These are phyloP conservation scores for Zygaena filipendulae DNA, from an alignment of 2,888 invertebrate genomes.

Conservation along the genomic window DNA sequence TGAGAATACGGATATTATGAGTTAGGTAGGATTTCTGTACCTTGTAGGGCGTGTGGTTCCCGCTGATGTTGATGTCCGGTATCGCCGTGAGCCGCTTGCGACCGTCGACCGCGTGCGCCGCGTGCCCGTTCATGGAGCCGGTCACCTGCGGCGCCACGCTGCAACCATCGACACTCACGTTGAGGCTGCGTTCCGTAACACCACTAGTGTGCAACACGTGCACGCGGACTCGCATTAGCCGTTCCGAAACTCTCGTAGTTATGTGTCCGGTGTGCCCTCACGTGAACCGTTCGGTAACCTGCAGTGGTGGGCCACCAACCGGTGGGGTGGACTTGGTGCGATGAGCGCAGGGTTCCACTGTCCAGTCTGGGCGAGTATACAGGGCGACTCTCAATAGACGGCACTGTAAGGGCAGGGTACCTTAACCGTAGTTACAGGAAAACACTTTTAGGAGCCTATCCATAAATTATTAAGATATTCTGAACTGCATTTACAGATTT, in stretches of 20 bases:
- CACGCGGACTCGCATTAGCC: conserved; percentile 3
- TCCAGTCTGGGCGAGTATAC: too few relatives aligned
- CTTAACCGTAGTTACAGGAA: too few relatives aligned
- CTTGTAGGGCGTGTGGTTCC: conserved; percentile 79
- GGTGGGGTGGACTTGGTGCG: conserved; percentile 1
- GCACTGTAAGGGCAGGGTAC: too few relatives aligned
- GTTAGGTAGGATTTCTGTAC: conserved; percentile 34
- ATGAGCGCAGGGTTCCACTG: too few relatives aligned
- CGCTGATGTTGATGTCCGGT: conserved; percentile 74
- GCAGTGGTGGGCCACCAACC: conserved; percentile 2
- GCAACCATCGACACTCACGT: conserved; percentile 16
- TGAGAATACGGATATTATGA: too few relatives aligned
- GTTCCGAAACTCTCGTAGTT: too few relatives aligned
- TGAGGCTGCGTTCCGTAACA: neutral
- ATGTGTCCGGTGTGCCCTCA: conserved; percentile 3
- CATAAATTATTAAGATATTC: too few relatives aligned
- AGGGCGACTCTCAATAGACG: too few relatives aligned
- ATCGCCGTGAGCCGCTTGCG: conserved; percentile 76
- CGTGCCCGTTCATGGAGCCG: conserved; percentile 59
- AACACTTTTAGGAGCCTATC: too few relatives aligned
- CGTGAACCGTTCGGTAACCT: conserved; percentile 4
- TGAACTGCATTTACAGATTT: too few relatives aligned
- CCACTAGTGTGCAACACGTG: neutral
- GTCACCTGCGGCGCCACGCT: conserved; percentile 51
- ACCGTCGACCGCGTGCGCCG: conserved; percentile 49